These are phyloP conservation scores for Listronotus bonariensis DNA, from an alignment of 1,140 invertebrate species.

Conservation along the genomic window DNA sequence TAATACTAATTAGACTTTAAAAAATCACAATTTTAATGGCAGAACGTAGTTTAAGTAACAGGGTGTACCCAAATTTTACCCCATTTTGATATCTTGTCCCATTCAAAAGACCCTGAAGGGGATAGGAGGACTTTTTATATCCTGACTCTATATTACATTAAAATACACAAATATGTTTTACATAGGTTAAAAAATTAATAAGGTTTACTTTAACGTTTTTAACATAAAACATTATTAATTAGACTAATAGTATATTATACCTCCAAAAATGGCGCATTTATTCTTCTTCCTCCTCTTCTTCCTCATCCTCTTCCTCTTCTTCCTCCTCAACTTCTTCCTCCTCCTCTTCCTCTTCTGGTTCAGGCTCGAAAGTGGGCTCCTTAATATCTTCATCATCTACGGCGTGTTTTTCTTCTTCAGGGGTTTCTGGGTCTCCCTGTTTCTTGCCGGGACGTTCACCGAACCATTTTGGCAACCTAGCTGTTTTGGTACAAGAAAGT, in stretches of 20 bases:
- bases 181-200: no score
- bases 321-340: slow-evolving; percentile 71
- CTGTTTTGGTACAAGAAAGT: slow-evolving; percentile 58
- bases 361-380: slow-evolving; percentile 67
- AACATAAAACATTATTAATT: no score
- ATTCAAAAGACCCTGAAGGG: no score
- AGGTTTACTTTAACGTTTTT: no score
- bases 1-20: no score
- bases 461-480: slow-evolving; percentile 92
- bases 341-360: slow-evolving; percentile 74
- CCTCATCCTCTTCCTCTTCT: slow-evolving; percentile 67
- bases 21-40: no score
- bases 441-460: slow-evolving; percentile 92
- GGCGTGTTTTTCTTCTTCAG: slow-evolving; percentile 81
- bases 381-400: slow-evolving; percentile 72
- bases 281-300: slow-evolving; percentile 71
- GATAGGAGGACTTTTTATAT: no score
- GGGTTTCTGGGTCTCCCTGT: slow-evolving; percentile 82
- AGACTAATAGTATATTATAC: not conserved
- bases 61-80: no score
- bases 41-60: no score
- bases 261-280: slow-evolving; percentile 50
- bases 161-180: no score
- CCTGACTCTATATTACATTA: no score
- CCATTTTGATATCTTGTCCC: no score